Conservation (phyloP, 1,140 invertebrate species). For the Solenopsis invicta region DNA sequence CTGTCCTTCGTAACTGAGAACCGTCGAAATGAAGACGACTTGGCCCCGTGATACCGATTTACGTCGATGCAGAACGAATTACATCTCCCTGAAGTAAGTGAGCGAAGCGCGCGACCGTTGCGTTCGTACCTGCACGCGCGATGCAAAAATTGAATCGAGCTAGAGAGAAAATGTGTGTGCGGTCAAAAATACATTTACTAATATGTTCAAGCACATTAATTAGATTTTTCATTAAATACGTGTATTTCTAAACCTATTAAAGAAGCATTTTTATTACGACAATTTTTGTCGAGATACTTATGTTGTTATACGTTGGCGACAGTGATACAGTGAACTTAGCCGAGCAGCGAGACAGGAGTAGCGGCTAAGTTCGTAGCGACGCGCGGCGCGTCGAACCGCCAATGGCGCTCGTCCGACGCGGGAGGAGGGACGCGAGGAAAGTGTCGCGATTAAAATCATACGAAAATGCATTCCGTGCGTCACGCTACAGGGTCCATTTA, state of each 20-base stretch:
- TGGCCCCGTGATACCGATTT: conserved; percentile 4
- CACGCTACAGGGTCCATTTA: not conserved
- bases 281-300: not conserved
- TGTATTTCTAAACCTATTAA: not conserved
- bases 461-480: not conserved
- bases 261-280: not conserved
- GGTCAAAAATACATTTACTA: too few species aligned
- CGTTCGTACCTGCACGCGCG: not conserved
- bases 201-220: not conserved
- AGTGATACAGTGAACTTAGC: not conserved
- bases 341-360: too few species aligned
- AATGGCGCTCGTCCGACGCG: not conserved
- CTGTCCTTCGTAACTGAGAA: not conserved
- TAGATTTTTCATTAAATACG: not conserved
- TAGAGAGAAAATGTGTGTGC: not conserved
- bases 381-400: too few species aligned
- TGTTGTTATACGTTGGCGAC: not conserved
- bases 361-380: too few species aligned
- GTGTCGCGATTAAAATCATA: not conserved
- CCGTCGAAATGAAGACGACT: not conserved
- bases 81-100: not conserved
- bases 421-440: not conserved
- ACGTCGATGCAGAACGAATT: not conserved
- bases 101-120: not conserved
- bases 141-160: not conserved